Conservation (phyloP, 2,113 vertebrate species). For the Crocuta crocuta region DNA sequence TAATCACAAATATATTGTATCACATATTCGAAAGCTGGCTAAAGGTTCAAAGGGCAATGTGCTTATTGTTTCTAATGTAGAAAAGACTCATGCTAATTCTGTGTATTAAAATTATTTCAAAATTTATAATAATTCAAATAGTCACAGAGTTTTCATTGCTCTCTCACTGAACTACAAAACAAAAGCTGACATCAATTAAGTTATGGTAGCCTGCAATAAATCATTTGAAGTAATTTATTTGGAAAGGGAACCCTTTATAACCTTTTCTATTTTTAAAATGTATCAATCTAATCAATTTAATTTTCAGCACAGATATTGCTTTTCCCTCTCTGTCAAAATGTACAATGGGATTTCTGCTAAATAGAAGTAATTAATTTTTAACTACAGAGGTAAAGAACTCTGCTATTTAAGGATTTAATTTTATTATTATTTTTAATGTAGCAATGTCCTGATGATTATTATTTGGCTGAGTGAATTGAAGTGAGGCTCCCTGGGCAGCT, state of each 20-base stretch:
- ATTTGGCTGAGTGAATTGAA: constrained; percentile 92
- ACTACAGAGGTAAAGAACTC: constrained; percentile 71
- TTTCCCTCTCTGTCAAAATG: constrained; percentile 54
- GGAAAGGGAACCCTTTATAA: constrained; percentile 51
- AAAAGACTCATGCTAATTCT: neutral
- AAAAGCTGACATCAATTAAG: constrained; percentile 23
- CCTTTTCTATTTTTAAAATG: constrained; percentile 46
- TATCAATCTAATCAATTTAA: constrained; percentile 63
- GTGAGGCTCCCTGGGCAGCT: constrained; percentile 87
- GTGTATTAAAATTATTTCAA: neutral
- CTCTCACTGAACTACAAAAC: neutral
- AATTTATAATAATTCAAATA: constrained; percentile 29
- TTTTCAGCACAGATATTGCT: constrained; percentile 59
- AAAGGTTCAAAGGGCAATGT: neutral
- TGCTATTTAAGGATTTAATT: constrained; percentile 62
- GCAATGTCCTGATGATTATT: constrained; percentile 89
- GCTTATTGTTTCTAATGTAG: neutral
- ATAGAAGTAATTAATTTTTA: constrained; percentile 63
- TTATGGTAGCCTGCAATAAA: constrained; percentile 40
- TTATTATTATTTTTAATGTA: constrained; percentile 86
- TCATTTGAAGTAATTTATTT: constrained; percentile 41
- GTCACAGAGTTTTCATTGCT: constrained; percentile 37
- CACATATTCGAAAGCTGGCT: neutral
- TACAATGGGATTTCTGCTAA: constrained; percentile 46
- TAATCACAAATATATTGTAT: neutral